phyloP scores from a whole-genome alignment of 2,888 invertebrate genomes.

The Patella caerulea region DNA sequence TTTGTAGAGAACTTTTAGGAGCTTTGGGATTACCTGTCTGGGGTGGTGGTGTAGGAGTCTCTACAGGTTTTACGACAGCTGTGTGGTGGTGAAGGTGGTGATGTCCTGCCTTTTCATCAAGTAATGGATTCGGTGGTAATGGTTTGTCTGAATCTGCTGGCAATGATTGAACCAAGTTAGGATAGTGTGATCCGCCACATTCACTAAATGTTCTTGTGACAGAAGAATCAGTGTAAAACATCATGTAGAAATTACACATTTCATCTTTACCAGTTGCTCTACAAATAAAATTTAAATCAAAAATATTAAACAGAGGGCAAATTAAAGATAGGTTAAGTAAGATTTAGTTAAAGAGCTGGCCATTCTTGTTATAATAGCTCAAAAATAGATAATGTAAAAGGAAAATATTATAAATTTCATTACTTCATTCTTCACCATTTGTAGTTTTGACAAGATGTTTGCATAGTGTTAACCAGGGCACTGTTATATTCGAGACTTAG shows the following conservation, averaged over 20 bases:
- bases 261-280: slow-evolving; percentile 69
- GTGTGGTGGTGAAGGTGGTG: slow-evolving; percentile 38
- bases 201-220: slow-evolving; percentile 36
- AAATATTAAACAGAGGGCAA: background rate
- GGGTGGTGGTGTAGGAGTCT: background rate
- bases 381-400: no score
- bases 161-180: slow-evolving; percentile 56
- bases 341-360: no score
- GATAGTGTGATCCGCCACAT: slow-evolving; percentile 54
- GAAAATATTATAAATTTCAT: no score
- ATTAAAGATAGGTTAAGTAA: no score
- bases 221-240: slow-evolving; percentile 68
- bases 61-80: background rate
- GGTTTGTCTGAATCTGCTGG: slow-evolving; percentile 71
- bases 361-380: no score
- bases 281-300: slow-evolving; percentile 22
- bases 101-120: slow-evolving; percentile 63
- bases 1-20: background rate
- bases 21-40: slow-evolving; percentile 19
- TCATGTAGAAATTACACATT: slow-evolving; percentile 73
- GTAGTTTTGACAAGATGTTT: no score
- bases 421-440: no score
- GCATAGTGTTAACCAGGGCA: no score
- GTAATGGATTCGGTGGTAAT: slow-evolving; percentile 73
- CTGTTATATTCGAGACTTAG: no score